These are phyloP conservation scores for Trichonephila clavipes DNA, from an alignment of 1,140 invertebrate species.

Conservation along the genomic window DNA sequence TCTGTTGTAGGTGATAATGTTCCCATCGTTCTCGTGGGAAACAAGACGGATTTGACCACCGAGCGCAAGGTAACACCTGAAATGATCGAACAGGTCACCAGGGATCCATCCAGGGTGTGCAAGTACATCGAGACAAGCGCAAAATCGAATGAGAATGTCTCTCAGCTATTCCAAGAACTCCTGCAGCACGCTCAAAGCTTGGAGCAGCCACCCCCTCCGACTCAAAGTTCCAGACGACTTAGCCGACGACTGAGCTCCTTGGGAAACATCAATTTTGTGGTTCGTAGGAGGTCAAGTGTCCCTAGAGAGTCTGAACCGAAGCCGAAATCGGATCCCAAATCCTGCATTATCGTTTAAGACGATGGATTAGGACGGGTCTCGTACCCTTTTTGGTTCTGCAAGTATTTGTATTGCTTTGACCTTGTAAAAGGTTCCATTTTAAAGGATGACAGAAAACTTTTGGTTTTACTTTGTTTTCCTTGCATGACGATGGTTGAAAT, in stretches of 20 bases:
- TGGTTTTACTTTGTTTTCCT: too few relatives aligned
- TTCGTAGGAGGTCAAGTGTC: constrained; percentile 70
- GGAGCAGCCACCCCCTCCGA: constrained; percentile 49
- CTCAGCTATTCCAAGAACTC: constrained; percentile 79
- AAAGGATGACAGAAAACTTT: too few relatives aligned
- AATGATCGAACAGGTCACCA: constrained; percentile 75
- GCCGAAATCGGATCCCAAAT: not conserved
- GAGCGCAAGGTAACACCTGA: constrained; percentile 80
- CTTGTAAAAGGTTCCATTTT: too few relatives aligned
- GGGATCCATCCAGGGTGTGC: constrained; percentile 77
- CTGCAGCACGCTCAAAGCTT: constrained; percentile 72
- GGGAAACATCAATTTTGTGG: constrained; percentile 71
- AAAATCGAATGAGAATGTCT: constrained; percentile 79
- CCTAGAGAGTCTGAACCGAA: constrained; percentile 31
- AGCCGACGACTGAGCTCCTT: constrained; percentile 76
- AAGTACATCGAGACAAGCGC: constrained; percentile 80
- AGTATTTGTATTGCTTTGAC: too few relatives aligned
- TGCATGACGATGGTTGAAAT: too few relatives aligned
- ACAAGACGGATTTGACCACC: constrained; percentile 90
- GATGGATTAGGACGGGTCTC: too few relatives aligned
- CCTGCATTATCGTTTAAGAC: constrained; percentile 12
- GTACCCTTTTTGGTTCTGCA: too few relatives aligned
- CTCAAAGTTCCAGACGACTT: constrained; percentile 53
- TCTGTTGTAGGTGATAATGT: constrained; percentile 82
- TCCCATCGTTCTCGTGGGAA: constrained; percentile 95